Conservation (phyloP, 2,113 vertebrate genomes). For the Rhinolophus ferrumequinum region DNA sequence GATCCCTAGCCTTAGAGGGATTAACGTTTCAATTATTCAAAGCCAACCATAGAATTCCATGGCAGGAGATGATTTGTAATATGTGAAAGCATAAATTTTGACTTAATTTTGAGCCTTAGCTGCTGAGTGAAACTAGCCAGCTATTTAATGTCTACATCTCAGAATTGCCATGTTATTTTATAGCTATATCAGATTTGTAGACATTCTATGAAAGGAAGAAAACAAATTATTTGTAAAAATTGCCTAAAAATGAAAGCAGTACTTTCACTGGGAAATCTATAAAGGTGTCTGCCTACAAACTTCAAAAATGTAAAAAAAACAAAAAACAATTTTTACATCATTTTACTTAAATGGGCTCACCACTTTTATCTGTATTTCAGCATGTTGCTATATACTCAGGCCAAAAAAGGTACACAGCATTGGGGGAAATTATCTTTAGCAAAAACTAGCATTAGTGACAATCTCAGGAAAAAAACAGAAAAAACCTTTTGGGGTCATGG, state of each 20-base stretch:
- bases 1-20: neutral
- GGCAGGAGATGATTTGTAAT: conserved; percentile 3
- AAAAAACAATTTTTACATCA: neutral
- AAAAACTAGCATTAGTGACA: conserved; percentile 41
- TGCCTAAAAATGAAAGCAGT: neutral
- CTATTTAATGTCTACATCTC: neutral
- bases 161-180: neutral
- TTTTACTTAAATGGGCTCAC: neutral
- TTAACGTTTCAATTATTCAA: neutral
- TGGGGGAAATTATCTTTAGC: conserved; percentile 23
- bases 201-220: neutral
- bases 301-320: neutral
- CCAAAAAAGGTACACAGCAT: neutral
- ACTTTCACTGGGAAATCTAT: neutral
- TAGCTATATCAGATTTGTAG: neutral
- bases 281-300: neutral
- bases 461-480: conserved; percentile 29
- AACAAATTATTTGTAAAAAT: neutral
- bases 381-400: neutral
- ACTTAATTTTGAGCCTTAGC: neutral
- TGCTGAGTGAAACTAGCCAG: neutral
- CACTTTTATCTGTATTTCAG: conserved; percentile 36
- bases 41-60: neutral
- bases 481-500: neutral
- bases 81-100: neutral